Evolutionary conservation across 2,888 invertebrate species (phyloP).

Genomic region (Andrena haemorrhoa): DNA sequence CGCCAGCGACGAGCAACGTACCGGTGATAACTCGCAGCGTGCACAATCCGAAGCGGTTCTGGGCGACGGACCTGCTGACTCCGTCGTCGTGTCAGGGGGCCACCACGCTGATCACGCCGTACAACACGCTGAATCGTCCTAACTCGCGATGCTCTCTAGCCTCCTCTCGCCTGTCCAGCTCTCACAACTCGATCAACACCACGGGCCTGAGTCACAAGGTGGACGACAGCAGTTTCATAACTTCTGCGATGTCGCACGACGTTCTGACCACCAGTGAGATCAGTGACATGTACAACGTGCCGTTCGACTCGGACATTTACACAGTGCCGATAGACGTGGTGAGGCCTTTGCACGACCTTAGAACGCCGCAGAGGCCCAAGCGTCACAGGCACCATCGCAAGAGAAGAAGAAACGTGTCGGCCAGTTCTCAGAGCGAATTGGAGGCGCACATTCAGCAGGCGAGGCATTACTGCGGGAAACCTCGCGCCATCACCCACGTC

Average conservation of each 20-base stretch:
- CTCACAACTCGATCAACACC: conserved; percentile 90
- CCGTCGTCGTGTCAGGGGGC: conserved; percentile 84
- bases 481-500: conserved; percentile 82
- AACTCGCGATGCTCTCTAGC: conserved; percentile 92
- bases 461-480: conserved; percentile 82
- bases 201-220: conserved; percentile 89
- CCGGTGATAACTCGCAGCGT: conserved; percentile 68
- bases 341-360: conserved; percentile 86
- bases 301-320: conserved; percentile 95
- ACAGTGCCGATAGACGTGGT: conserved; percentile 94
- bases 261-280: conserved; percentile 92
- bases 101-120: conserved; percentile 82
- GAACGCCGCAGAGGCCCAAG: conserved; percentile 85
- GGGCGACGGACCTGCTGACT: conserved; percentile 87
- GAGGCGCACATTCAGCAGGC: conserved; percentile 83
- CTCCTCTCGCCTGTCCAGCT: conserved; percentile 92
- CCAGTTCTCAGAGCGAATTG: conserved; percentile 85
- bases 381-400: conserved; percentile 85
- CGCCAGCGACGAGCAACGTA: conserved; percentile 69
- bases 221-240: conserved; percentile 95
- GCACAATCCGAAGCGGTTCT: conserved; percentile 81
- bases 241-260: conserved; percentile 95
- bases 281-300: conserved; percentile 93
- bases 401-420: conserved; percentile 85
- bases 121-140: conserved; percentile 86